Evolutionary conservation across 1,140 invertebrate genomes (phyloP), one percentile per base, ranked within the genome.

Genomic region (Macrocentrus cingulum): DNA sequence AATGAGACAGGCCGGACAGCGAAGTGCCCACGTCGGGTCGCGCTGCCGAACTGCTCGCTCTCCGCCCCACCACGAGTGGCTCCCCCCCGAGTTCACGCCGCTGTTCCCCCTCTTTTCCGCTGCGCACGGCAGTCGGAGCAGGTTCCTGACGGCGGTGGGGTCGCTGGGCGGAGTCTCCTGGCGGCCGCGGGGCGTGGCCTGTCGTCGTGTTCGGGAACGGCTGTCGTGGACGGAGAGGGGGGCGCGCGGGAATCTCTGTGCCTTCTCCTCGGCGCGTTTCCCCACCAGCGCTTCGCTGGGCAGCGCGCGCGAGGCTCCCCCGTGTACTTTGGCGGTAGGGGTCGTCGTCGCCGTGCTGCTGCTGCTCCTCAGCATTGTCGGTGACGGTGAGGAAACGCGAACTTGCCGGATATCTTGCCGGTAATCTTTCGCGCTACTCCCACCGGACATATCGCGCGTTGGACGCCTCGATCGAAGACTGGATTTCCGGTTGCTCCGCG

Each of bases 21-120:
- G 76, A 79, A 78, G 76, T 80, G 75, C 75, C 76, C 76, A 74
- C 73, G 72, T 77, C 76, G 77, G 76, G 75, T 79, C 72, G 76
- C 76, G 74, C 75, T 77, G 77, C 76, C 75, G 73, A 80, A 80
- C 77, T 80, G 77, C 56, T 73, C 66, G 67, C 66, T 76, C 74
- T 72, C 77, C 75, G 75, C 77, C 77, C 77, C 73, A 73, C 74
- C 71, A 63, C 62, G 52, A 62, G 44, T 56, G 41, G 59, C 52
- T 61, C 64, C 70, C 64, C 69, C 65, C 63, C 60, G 49, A n/a
- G 13, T 15, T 25, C 41, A 16, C 54, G n/a, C 39, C 60, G 56
- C 55, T 63, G 48, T 50, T 62, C 53, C 67, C 71, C 66, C 66
- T 11, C 42, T 44, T 46, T 44, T 25, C 44, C 18, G 22, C 6